Base-by-base conservation (phyloP, 64 coral and sea anemone species). In the Montipora cactus region DNA sequence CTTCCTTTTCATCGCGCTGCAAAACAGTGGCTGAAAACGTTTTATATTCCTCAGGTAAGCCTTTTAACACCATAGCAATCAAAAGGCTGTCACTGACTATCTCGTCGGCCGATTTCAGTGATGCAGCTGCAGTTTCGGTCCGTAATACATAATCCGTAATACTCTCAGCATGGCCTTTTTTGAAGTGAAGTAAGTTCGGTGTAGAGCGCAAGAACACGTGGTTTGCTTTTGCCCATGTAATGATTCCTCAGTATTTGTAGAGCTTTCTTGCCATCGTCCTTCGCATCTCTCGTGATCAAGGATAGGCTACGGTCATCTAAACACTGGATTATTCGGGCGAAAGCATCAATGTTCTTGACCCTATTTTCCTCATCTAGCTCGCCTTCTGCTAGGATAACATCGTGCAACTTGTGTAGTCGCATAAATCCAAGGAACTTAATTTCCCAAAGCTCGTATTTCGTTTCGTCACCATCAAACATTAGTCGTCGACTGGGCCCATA, bases 371-470 rank as follows among this genome's bases (percentile, higher is more conserved):
- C 67, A 69, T 69, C 67, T 69, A 69, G 67, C 8, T 69, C 16
- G 67, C 67, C 8, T 69, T 69, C 67, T 0, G 67, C 8, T 69
- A 69, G 67, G 67, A 69, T 69, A 69, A 69, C 67, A 19, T 69
- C 67, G 67, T 69, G 67, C 67, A 69, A 69, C 67, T 69, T 69
- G 3, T 69, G 67, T 19, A 69, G 67, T 69, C 67, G 15, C 67
- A 69, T 69, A 69, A 69, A 69, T 69, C 67, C 67, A 69, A 69
- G 67, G 67, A 69, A 69, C 67, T 69, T 69, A 15, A 69, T 69
- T 69, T 69, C 67, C 67, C 67, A 69, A 69, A 15, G 67, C 11
- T 69, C 67, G 67, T 69, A 6, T 69, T 69, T 69, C 15, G 67
- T 2, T 69, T 69, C 67, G 20, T 69, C 67, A 21, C 3, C 67